These are phyloP conservation scores for Drosophila borealis DNA, from an alignment of 2,888 invertebrate genomes.

Conservation along the genomic window DNA sequence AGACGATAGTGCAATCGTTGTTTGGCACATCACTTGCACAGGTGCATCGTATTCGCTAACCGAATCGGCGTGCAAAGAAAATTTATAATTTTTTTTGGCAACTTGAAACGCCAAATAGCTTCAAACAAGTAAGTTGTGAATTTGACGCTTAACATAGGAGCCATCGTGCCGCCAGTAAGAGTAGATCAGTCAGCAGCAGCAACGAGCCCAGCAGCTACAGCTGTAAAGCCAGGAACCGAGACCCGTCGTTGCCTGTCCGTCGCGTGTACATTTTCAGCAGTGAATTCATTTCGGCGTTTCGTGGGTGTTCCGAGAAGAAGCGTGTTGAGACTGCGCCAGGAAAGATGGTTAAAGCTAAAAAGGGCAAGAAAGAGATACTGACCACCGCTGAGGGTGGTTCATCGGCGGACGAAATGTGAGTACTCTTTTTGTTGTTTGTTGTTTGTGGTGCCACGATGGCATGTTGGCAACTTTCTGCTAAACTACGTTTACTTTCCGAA, in stretches of 20 bases:
- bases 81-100: slow-evolving; percentile 31
- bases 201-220: neutral
- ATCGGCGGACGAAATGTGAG: slow-evolving; percentile 91
- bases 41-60: slow-evolving; percentile 61
- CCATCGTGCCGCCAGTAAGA: slow-evolving; percentile 18
- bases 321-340: slow-evolving; percentile 84
- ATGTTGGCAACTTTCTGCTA: slow-evolving; percentile 68
- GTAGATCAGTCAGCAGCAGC: slow-evolving; percentile 10
- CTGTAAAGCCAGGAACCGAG: slow-evolving; percentile 14
- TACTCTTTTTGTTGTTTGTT: slow-evolving; percentile 43
- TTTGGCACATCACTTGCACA: slow-evolving; percentile 32
- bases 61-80: slow-evolving; percentile 56
- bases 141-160: neutral
- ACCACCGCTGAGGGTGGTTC: slow-evolving; percentile 72
- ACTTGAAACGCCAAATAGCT: slow-evolving; percentile 15
- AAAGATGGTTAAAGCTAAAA: slow-evolving; percentile 92
- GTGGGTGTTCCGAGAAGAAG: slow-evolving; percentile 77
- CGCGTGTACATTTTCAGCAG: slow-evolving; percentile 73
- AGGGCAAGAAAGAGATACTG: slow-evolving; percentile 90
- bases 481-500: slow-evolving; percentile 8
- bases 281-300: slow-evolving; percentile 72
- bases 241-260: slow-evolving; percentile 45
- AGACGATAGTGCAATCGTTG: slow-evolving; percentile 10
- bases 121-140: slow-evolving; percentile 23
- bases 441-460: slow-evolving; percentile 39